phyloP scores from a whole-genome alignment of 1,140 invertebrate genomes.

The Drosophila littoralis region DNA sequence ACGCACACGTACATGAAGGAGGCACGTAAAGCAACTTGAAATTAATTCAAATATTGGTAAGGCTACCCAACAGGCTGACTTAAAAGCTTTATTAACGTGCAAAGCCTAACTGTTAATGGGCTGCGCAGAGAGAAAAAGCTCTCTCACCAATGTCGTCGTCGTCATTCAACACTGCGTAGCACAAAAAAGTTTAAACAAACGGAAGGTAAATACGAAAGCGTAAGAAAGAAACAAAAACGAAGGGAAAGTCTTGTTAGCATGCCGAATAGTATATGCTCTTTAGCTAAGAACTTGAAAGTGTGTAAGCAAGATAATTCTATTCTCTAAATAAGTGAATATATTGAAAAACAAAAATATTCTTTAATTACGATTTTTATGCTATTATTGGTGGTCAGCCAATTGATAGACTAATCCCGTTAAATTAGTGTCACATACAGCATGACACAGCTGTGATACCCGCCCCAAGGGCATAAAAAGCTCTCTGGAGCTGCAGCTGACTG shows the following conservation, averaged over 20 bases:
- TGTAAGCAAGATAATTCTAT: too few species aligned
- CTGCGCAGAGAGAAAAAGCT: slow-evolving; percentile 46
- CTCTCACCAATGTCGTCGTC: slow-evolving; percentile 26
- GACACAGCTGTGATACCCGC: background rate
- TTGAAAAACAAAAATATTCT: too few species aligned
- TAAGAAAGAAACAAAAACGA: slow-evolving; percentile 14
- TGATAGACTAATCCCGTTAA: too few species aligned
- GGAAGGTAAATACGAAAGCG: slow-evolving; percentile 39
- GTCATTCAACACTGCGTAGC: slow-evolving; percentile 8
- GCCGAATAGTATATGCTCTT: slow-evolving; percentile 8
- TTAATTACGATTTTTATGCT: too few species aligned
- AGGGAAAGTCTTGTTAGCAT: slow-evolving; percentile 7
- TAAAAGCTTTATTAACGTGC: slow-evolving; percentile 38
- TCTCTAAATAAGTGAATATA: background rate
- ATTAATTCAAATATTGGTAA: background rate
- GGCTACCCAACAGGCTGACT: slow-evolving; percentile 32
- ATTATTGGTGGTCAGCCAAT: too few species aligned
- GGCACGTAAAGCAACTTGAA: background rate
- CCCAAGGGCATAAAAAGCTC: slow-evolving; percentile 49
- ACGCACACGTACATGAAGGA: background rate
- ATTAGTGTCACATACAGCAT: background rate
- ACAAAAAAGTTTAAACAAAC: slow-evolving; percentile 13
- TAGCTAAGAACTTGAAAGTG: too few species aligned
- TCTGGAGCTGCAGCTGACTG: slow-evolving; percentile 57
- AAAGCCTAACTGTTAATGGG: slow-evolving; percentile 54